A percentile compares a stretch with the other conserved stretches of the same genome.
Evolutionary conservation across 2,888 invertebrate species (phyloP).

Genomic region (Cheilosia pagana): DNA sequence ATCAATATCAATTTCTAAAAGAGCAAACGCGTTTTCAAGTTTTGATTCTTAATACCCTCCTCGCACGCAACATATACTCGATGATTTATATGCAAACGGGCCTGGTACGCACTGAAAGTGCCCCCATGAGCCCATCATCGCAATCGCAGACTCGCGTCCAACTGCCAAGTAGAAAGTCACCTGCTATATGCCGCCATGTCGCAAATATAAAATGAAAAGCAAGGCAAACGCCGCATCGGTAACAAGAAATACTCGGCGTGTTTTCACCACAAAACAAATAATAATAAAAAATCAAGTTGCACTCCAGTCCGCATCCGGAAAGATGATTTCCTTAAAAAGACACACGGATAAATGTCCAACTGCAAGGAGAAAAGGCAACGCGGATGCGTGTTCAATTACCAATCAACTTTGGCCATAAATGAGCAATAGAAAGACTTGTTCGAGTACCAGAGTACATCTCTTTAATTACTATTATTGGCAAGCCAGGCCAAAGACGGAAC

Average conservation of each 20-base stretch:
- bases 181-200: conserved; percentile 52
- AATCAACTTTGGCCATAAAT: conserved; percentile 58
- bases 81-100: conserved; percentile 60
- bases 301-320: conserved; percentile 60
- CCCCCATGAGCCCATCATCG: conserved; percentile 39
- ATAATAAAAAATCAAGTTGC: conserved; percentile 23
- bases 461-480: conserved; percentile 37
- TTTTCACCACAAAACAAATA: conserved; percentile 57
- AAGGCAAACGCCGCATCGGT: conserved; percentile 47
- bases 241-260: conserved; percentile 41
- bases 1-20: conserved; percentile 42
- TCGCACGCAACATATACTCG: conserved; percentile 48
- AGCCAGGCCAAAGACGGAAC: conserved; percentile 57
- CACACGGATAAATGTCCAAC: conserved; percentile 28
- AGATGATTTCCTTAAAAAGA: conserved; percentile 67
- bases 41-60: conserved; percentile 52
- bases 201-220: conserved; percentile 54
- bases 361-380: conserved; percentile 66
- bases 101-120: conserved; percentile 51
- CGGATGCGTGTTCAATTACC: conserved; percentile 59
- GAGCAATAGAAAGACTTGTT: conserved; percentile 34
- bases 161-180: conserved; percentile 67
- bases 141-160: conserved; percentile 32
- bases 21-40: conserved; percentile 49
- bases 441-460: conserved; percentile 14